Evolutionary conservation across 2,113 vertebrate genomes (phyloP), one percentile per base, ranked within the genome.

Genomic region (Madoqua kirkii): DNA sequence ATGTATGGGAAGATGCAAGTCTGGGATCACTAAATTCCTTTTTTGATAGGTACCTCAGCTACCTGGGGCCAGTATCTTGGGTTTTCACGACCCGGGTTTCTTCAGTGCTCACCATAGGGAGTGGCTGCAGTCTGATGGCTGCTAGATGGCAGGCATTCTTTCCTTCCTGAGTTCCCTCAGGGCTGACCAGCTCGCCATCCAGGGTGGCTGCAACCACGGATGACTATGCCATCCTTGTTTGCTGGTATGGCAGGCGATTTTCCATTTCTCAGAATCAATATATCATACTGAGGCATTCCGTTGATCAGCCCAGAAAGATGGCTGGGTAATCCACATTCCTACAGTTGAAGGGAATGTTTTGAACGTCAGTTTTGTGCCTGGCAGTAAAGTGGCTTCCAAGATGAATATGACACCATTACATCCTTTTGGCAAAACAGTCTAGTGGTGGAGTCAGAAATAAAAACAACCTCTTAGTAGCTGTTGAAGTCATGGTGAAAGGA

Each of bases 1-100:
- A 43, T 43, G 71, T 43, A 27, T 76, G 71, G 71, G 11, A 76
- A 76, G 71, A 15, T 43, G 40, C 23, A 12, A 76, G 23, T 76
- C 71, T 76, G 71, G 12, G 71, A 43, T 43, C 71, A 43, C 6
- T 27, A 27, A 76, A 27, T 27, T 27, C 71, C 43, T 27, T 43
- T 23, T 27, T 27, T 43, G 71, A 15, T 15, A 43, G 21, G 71
- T 4, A 76, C 40, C 71, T 27, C 36, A 40, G 71, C 71, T 76
- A 27, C 7, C 40, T 76, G 40, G 71, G 71, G 40, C 23, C 71
- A 76, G 23, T 76, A 2, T 76, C 23, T 43, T 43, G 23, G 21
- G 23, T 76, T 76, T 43, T 15, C 40, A 25, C 6, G 3, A 15
- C 36, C 40, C 1, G 0, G 3, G 3, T 76, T 15, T 43, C 40